Evolutionary conservation across 2,888 invertebrate genomes (phyloP).

Genomic region (Lithophane socia): DNA sequence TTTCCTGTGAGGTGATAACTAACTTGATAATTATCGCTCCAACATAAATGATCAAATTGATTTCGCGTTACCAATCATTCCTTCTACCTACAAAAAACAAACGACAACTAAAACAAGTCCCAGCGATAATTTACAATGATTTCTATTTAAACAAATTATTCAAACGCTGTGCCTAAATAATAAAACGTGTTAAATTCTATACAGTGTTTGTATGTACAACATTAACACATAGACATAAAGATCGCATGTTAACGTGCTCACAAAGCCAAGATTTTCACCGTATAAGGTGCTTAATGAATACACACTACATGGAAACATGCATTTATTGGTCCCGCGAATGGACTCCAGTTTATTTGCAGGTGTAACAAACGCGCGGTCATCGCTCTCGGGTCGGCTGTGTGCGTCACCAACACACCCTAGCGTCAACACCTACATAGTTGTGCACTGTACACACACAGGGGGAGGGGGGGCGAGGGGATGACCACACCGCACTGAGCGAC

Average conservation of each 20-base stretch:
- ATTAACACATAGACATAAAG: slow-evolving; percentile 65
- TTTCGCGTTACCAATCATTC: neutral
- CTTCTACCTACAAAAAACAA: slow-evolving; percentile 16
- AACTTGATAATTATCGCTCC: neutral
- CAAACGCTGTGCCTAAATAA: slow-evolving; percentile 51
- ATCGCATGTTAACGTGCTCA: slow-evolving; percentile 60
- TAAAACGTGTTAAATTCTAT: slow-evolving; percentile 55
- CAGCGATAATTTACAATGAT: slow-evolving; percentile 48
- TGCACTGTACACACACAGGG: slow-evolving; percentile 23
- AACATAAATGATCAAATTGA: slow-evolving; percentile 32
- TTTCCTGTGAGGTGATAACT: slow-evolving; percentile 29
- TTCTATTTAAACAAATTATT: slow-evolving; percentile 62
- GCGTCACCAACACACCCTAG: slow-evolving; percentile 67
- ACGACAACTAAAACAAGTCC: slow-evolving; percentile 18
- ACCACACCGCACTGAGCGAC: slow-evolving; percentile 72
- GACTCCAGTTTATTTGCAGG: slow-evolving; percentile 86
- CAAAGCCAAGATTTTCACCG: slow-evolving; percentile 72
- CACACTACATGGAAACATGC: slow-evolving; percentile 73
- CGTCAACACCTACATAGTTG: slow-evolving; percentile 54
- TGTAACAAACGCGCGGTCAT: slow-evolving; percentile 86
- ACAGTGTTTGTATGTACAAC: slow-evolving; percentile 60
- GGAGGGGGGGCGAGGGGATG: slow-evolving; percentile 60
- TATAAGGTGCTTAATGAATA: slow-evolving; percentile 78
- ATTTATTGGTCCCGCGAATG: slow-evolving; percentile 79
- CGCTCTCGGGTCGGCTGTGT: slow-evolving; percentile 78